phyloP scores from a whole-genome alignment of 2,113 vertebrate genomes.

The Nycticebus coucang region DNA sequence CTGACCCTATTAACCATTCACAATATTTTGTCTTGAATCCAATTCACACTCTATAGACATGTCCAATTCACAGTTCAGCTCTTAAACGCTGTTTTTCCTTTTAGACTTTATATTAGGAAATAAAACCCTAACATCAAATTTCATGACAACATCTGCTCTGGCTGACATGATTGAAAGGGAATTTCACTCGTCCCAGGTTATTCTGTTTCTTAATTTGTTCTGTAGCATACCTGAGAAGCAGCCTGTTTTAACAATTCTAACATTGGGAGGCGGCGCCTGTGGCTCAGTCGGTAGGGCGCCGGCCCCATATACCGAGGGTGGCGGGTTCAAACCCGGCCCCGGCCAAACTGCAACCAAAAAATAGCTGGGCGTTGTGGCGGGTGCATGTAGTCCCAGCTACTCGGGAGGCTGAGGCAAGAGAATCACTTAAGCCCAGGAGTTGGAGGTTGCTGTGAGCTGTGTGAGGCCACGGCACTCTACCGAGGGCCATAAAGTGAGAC shows the following conservation, averaged over 20 bases:
- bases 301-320: no score
- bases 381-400: no score
- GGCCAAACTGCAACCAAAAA: no score
- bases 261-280: no score
- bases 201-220: slow-evolving; percentile 77
- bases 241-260: slow-evolving; percentile 27
- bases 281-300: no score
- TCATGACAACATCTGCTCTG: slow-evolving; percentile 76
- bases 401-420: no score
- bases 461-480: no score
- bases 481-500: no score
- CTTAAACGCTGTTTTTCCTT: slow-evolving; percentile 66
- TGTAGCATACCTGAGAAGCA: slow-evolving; percentile 59
- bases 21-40: slow-evolving; percentile 83
- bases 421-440: no score
- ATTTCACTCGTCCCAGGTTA: slow-evolving; percentile 67
- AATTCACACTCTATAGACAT: slow-evolving; percentile 80
- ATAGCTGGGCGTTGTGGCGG: no score
- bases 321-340: no score
- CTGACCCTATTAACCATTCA: slow-evolving; percentile 83
- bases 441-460: no score
- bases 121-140: slow-evolving; percentile 80
- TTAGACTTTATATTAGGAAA: slow-evolving; percentile 76
- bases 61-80: slow-evolving; percentile 79
- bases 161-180: slow-evolving; percentile 79